Evolutionary conservation across 2,888 invertebrate species (phyloP).

Genomic region (Brachyptera risi): DNA sequence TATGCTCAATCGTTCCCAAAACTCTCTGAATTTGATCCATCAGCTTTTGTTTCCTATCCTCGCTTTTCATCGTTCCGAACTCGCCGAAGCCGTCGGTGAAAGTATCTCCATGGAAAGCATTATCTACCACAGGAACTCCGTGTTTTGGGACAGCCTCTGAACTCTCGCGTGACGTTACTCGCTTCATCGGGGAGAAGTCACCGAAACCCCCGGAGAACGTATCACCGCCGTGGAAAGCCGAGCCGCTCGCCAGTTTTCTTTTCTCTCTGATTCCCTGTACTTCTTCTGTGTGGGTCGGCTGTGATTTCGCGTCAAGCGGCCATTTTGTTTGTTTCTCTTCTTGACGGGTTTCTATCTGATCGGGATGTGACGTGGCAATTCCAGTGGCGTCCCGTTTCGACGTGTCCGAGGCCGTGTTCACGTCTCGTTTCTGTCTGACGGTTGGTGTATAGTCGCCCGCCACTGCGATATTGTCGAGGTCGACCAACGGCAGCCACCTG

Average conservation of each 20-base stretch:
- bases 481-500: too few relatives aligned
- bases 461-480: too few relatives aligned
- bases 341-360: too few relatives aligned
- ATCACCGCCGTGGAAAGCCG: constrained; percentile 41
- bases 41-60: background rate
- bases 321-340: too few relatives aligned
- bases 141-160: background rate
- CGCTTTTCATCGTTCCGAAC: constrained; percentile 38
- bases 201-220: constrained; percentile 40
- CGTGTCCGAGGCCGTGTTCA: too few relatives aligned
- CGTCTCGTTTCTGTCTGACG: too few relatives aligned
- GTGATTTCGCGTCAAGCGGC: too few relatives aligned
- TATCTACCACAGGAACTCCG: constrained; percentile 29
- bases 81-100: constrained; percentile 38
- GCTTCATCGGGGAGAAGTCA: constrained; percentile 38
- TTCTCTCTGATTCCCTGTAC: too few relatives aligned
- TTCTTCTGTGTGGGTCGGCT: too few relatives aligned
- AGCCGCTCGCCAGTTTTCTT: background rate
- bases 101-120: constrained; percentile 30
- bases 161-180: constrained; percentile 11
- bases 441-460: too few relatives aligned
- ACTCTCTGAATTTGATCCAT: background rate
- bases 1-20: constrained; percentile 17
- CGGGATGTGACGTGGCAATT: too few relatives aligned
- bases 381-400: too few relatives aligned